phyloP scores from a whole-genome alignment of 35 echinoderm and acorn worm species.

The Ophiothrix spiculata region DNA sequence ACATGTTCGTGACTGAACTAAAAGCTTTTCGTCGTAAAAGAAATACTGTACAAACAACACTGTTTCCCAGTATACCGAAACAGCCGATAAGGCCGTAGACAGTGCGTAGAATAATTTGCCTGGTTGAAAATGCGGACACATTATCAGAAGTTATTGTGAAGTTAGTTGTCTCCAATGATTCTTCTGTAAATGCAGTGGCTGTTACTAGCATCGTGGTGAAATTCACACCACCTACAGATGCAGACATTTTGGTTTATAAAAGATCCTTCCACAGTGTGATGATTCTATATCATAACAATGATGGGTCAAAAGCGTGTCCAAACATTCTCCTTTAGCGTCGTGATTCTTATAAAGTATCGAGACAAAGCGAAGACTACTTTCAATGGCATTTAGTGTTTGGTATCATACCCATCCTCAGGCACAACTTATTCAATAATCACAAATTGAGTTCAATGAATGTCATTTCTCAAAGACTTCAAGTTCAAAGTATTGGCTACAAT shows the following conservation, averaged over 20 bases:
- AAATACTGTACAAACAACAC: slow-evolving; percentile 56
- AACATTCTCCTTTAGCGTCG: too few relatives aligned
- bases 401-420: too few relatives aligned
- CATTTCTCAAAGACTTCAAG: too few relatives aligned
- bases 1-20: slow-evolving; percentile 51
- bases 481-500: too few relatives aligned
- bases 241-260: background rate
- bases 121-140: background rate
- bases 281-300: too few relatives aligned
- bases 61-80: slow-evolving; percentile 57
- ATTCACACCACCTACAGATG: background rate
- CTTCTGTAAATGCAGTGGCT: background rate
- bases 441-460: too few relatives aligned
- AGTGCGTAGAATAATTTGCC: background rate
- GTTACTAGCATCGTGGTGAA: background rate
- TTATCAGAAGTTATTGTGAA: background rate
- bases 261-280: too few relatives aligned
- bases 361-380: too few relatives aligned
- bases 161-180: background rate
- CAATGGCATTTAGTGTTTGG: too few relatives aligned
- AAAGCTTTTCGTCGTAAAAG: slow-evolving; percentile 49
- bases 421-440: too few relatives aligned
- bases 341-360: too few relatives aligned
- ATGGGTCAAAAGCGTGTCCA: too few relatives aligned
- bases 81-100: slow-evolving; percentile 63